Percentiles rank a stretch among this genome's conserved stretches.
phyloP scores from a whole-genome alignment of 2,888 invertebrate species.

The Phalera bucephala region DNA sequence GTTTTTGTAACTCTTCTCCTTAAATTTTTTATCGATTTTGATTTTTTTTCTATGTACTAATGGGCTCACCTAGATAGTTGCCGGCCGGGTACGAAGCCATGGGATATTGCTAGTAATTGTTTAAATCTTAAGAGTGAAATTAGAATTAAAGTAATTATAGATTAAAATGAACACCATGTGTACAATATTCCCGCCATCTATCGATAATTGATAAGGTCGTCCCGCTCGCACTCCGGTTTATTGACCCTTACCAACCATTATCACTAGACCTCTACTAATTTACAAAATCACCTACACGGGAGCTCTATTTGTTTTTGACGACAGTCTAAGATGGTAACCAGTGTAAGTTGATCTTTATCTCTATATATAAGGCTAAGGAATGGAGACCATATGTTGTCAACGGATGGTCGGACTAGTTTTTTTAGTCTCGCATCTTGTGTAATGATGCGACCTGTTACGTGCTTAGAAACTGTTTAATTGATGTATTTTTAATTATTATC shows the following conservation, averaged over 20 bases:
- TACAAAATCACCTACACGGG: not conserved
- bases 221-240: slow-evolving; percentile 64
- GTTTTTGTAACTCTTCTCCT: no score
- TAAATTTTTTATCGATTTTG: no score
- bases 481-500: no score
- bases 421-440: slow-evolving; percentile 28
- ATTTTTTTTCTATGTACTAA: no score
- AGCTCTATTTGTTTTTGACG: slow-evolving; percentile 17
- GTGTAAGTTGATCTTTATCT: slow-evolving; percentile 15
- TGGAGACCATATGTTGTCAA: slow-evolving; percentile 20
- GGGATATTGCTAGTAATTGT: no score
- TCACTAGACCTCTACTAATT: slow-evolving; percentile 16
- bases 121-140: no score
- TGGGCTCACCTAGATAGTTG: no score
- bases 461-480: slow-evolving; percentile 16
- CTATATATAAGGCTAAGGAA: slow-evolving; percentile 9
- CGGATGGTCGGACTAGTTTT: slow-evolving; percentile 38
- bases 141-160: no score
- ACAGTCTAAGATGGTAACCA: slow-evolving; percentile 9
- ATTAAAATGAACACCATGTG: no score
- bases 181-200: slow-evolving; percentile 47
- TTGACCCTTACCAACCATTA: slow-evolving; percentile 50
- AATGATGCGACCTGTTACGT: slow-evolving; percentile 18
- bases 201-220: slow-evolving; percentile 73
- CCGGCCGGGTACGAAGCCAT: no score